Base-by-base conservation (phyloP, 2,888 invertebrate genomes). In the Aleiodes alternator region DNA sequence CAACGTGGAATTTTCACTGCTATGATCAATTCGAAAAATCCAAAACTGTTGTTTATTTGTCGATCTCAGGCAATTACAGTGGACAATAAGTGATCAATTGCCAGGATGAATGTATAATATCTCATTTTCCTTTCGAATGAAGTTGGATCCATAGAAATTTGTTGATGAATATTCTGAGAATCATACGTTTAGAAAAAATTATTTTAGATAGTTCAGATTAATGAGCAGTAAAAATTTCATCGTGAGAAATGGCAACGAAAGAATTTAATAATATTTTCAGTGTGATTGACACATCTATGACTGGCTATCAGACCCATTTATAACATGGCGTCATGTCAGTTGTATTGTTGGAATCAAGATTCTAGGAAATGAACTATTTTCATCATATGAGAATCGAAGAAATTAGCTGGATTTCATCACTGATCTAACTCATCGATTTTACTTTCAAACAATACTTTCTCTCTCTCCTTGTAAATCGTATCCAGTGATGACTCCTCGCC, bases 401-500 rank as follows among this genome's bases (percentile, higher is more conserved):
- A 43, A 43, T 43, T 11, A 11, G 43, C 43, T 8, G 43, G 0
- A 9, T 43, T 3, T 43, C 34, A 43, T 43, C 7, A 43, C 7
- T 43, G 43, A 8, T 6, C 11, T 43, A 7, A 3, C 9, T 43
- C 43, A 11, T 43, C 9, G 43, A 43, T 1, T 43, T 43, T 3
- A 9, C 9, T 43, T 3, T 76, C 85, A 92, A 77, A 92, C 92
- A 81, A 93, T 92, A 86, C 92, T 92, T 82, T 93, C 92, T 76
- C 91, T 91, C 81, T 92, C 92, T 8, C 91, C 88, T 83, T 92
- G 92, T 78, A 92, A 87, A 82, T 92, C 92, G 83, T 92, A 92
- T 55, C 91, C 91, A 77, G 90, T 87, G 72, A 91, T 89, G 70
- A 91, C 91, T 12, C 90, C 91, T 79, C 92, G 92, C 76, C 92